Conservation (phyloP, 2,797 vertebrate species). For the Myotis pilosus region DNA sequence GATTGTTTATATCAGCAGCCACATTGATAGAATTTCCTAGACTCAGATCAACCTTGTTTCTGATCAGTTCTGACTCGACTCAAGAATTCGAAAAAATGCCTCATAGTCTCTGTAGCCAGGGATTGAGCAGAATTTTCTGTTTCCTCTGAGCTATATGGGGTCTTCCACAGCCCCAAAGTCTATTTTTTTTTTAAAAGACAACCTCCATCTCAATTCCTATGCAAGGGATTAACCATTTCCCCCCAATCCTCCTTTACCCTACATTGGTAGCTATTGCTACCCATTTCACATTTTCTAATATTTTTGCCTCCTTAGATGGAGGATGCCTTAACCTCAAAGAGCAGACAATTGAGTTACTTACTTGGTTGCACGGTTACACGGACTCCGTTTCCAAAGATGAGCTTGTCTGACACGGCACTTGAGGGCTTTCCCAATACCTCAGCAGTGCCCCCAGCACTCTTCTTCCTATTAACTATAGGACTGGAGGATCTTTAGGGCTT, state of each 20-base stretch:
- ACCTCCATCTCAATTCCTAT: background rate
- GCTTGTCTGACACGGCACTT: background rate
- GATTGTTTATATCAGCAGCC: background rate
- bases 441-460: background rate
- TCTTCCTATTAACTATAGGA: background rate
- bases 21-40: background rate
- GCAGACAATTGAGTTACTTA: conserved; percentile 62
- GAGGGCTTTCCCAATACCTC: conserved; percentile 31
- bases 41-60: background rate
- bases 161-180: background rate
- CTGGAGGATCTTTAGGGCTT: background rate
- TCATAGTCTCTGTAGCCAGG: background rate
- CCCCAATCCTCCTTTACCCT: background rate
- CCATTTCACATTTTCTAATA: background rate
- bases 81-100: background rate
- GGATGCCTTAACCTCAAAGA: background rate
- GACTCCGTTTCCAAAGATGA: conserved; percentile 67
- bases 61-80: background rate
- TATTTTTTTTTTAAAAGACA: background rate
- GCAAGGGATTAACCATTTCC: background rate
- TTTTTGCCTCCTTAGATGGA: background rate
- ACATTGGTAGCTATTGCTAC: background rate
- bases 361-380: conserved; percentile 62
- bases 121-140: background rate
- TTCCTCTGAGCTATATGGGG: background rate